phyloP scores from a whole-genome alignment of 2,888 invertebrate genomes.

The Oligia fasciuncula region DNA sequence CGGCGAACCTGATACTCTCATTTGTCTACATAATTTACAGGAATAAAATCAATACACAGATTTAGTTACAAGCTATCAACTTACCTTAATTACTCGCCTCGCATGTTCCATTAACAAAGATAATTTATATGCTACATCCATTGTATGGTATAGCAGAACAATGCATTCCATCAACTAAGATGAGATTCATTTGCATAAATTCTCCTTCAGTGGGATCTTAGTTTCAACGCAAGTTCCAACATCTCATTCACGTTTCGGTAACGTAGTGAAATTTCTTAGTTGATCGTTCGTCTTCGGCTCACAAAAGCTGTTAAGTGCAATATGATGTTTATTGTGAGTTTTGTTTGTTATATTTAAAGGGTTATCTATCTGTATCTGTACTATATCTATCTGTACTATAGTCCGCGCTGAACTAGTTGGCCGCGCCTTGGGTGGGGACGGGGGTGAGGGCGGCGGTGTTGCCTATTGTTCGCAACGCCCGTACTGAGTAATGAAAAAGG shows the following conservation, averaged over 20 bases:
- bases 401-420: too few relatives aligned
- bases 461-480: too few relatives aligned
- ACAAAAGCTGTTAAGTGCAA: slow-evolving; percentile 48
- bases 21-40: background rate
- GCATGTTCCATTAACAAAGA: slow-evolving; percentile 56
- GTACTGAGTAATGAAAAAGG: too few relatives aligned
- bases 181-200: slow-evolving; percentile 80
- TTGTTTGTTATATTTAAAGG: background rate
- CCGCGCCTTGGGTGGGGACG: too few relatives aligned
- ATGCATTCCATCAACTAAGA: slow-evolving; percentile 77
- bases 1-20: background rate
- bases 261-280: slow-evolving; percentile 63
- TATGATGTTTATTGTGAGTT: slow-evolving; percentile 49
- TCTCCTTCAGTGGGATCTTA: slow-evolving; percentile 69
- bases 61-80: slow-evolving; percentile 29
- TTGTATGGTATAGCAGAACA: slow-evolving; percentile 67
- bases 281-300: slow-evolving; percentile 41
- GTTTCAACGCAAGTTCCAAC: slow-evolving; percentile 67
- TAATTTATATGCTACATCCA: slow-evolving; percentile 73
- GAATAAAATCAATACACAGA: slow-evolving; percentile 36
- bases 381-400: background rate
- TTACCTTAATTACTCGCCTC: slow-evolving; percentile 29
- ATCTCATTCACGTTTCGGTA: slow-evolving; percentile 65
- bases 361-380: background rate
- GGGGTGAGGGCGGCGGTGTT: too few relatives aligned